Evolutionary conservation across 2,113 vertebrate genomes (phyloP).

Genomic region (Origma solitaria): DNA sequence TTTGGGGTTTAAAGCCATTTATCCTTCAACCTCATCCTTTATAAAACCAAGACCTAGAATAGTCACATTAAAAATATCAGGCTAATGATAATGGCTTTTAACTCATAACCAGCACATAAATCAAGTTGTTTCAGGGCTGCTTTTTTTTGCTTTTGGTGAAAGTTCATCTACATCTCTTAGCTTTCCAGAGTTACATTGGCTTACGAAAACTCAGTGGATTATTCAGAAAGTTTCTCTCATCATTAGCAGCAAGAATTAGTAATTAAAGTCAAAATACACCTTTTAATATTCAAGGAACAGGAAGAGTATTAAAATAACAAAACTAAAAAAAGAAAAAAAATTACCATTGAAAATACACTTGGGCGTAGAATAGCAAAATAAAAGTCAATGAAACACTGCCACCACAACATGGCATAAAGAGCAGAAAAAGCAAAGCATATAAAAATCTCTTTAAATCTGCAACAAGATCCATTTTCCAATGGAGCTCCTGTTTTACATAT

Average conservation of each 20-base stretch:
- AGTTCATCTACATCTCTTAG: not conserved
- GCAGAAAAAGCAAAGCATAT: not conserved
- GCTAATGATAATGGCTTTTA: constrained; percentile 26
- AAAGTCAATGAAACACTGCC: not conserved
- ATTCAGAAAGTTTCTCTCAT: constrained; percentile 36
- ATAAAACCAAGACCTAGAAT: constrained; percentile 8
- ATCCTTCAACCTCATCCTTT: not conserved
- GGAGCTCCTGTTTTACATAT: not conserved
- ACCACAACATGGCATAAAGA: not conserved
- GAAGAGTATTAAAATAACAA: not conserved
- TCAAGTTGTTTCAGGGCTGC: not conserved
- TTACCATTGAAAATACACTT: not conserved
- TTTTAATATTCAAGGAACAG: not conserved
- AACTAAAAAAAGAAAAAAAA: not conserved
- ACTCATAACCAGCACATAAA: constrained; percentile 41
- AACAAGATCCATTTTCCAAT: not conserved
- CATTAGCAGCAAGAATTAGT: constrained; percentile 31
- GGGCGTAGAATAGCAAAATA: not conserved
- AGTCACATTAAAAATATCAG: constrained; percentile 45
- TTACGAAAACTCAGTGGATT: constrained; percentile 37
- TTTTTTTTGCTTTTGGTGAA: constrained; percentile 42
- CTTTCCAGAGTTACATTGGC: constrained; percentile 20
- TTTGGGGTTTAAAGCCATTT: not conserved
- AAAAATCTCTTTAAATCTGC: not conserved
- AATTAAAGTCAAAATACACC: constrained; percentile 41